These are phyloP conservation scores for Montipora capricornis DNA, from an alignment of 64 coral and sea anemone species.

Conservation along the genomic window DNA sequence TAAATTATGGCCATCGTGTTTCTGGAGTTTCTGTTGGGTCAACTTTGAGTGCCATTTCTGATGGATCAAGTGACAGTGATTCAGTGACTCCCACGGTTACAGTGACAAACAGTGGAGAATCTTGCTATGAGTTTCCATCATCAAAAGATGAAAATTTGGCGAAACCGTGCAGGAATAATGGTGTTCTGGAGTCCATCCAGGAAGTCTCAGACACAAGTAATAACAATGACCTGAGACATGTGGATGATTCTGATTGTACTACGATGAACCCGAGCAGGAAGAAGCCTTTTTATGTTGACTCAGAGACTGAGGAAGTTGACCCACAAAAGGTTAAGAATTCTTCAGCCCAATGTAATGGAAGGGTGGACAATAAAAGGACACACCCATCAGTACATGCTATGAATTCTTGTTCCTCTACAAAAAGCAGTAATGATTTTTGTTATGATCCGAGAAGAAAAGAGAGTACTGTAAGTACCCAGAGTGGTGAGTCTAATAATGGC, in stretches of 20 bases:
- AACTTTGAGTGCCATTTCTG: conserved; percentile 74
- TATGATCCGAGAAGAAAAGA: conserved; percentile 78
- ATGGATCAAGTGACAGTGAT: conserved; percentile 44
- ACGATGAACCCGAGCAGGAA: not conserved
- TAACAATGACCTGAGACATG: not conserved
- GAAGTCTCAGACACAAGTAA: conserved; percentile 38
- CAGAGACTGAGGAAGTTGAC: conserved; percentile 5
- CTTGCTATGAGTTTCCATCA: conserved; percentile 25
- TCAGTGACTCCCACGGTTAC: conserved; percentile 66
- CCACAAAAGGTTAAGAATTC: not conserved
- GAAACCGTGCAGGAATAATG: conserved; percentile 34
- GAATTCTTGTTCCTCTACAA: conserved; percentile 25
- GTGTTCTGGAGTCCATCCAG: conserved; percentile 32
- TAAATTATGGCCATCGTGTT: not conserved
- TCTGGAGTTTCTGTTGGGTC: conserved; percentile 48
- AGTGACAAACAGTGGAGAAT: conserved; percentile 40
- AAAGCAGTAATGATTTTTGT: conserved; percentile 29
- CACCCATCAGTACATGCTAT: conserved; percentile 9
- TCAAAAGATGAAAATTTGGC: conserved; percentile 32
- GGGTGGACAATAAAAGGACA: conserved; percentile 3
- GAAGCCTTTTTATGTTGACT: not conserved
- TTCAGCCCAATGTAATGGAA: conserved; percentile 22
- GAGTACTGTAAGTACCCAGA: conserved; percentile 88
- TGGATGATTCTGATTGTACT: conserved; percentile 7
- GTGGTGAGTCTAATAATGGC: conserved; percentile 80